Conservation (phyloP, 2,888 invertebrate species). For the Xanthia icteritia region DNA sequence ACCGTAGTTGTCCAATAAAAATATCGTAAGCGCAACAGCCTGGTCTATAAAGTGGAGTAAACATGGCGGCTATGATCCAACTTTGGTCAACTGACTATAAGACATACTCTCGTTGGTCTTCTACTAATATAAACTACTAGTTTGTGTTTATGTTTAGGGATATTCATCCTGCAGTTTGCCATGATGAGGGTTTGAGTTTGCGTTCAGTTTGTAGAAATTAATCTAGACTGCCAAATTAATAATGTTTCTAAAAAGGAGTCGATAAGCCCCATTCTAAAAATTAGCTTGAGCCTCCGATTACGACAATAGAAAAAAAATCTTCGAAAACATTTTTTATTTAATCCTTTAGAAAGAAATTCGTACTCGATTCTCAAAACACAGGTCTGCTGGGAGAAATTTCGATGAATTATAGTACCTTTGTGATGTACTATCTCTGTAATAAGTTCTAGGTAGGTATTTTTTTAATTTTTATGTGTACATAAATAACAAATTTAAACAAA, state of each 20-base stretch:
- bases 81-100: constrained; percentile 50
- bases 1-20: constrained; percentile 52
- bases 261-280: not conserved
- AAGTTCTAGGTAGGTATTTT: not conserved
- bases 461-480: not conserved
- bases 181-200: constrained; percentile 22
- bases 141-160: constrained; percentile 32
- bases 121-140: constrained; percentile 25
- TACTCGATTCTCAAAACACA: too few species aligned
- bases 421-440: not conserved
- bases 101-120: constrained; percentile 21
- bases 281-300: not conserved
- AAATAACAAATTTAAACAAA: not conserved
- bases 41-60: constrained; percentile 64
- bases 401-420: not conserved
- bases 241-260: not conserved
- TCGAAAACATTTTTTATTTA: not conserved
- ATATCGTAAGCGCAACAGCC: constrained; percentile 63
- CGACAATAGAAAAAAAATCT: not conserved
- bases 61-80: constrained; percentile 67
- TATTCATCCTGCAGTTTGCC: constrained; percentile 44
- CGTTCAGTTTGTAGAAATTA: constrained; percentile 14
- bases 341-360: not conserved
- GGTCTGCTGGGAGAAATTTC: not conserved
- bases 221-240: not conserved